phyloP scores from a whole-genome alignment of 2,797 vertebrate species.

The Eulemur mongoz region DNA sequence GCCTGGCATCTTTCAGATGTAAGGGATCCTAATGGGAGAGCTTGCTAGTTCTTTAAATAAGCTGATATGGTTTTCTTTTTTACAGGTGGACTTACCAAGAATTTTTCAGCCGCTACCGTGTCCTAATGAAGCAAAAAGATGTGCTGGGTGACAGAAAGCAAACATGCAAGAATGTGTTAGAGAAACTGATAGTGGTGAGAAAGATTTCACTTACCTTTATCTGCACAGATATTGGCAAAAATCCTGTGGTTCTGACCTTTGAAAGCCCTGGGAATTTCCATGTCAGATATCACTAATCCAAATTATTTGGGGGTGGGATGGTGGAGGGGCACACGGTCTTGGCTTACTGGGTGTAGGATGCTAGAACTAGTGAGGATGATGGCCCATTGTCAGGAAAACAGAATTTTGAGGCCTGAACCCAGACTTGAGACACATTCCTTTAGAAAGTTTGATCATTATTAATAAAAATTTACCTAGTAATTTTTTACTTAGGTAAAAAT shows the following conservation, averaged over 20 bases:
- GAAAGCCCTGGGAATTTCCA: background rate
- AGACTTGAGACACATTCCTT: background rate
- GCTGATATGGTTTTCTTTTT: conserved; percentile 50
- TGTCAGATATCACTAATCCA: background rate
- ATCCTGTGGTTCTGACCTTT: conserved; percentile 12
- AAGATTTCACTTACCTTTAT: background rate
- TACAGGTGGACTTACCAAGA: conserved; percentile 98
- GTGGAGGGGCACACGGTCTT: background rate
- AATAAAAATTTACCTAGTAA: background rate
- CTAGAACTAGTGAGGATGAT: background rate
- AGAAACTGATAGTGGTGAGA: conserved; percentile 95
- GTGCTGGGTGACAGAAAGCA: conserved; percentile 94
- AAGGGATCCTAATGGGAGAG: background rate
- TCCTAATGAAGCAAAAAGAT: conserved; percentile 98
- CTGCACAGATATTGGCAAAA: background rate
- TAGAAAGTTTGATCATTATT: background rate
- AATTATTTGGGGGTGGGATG: background rate
- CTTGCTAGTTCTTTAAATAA: background rate
- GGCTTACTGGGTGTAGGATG: background rate
- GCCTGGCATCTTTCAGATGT: background rate
- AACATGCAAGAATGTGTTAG: conserved; percentile 96
- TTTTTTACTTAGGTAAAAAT: no score
- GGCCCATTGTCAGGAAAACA: background rate
- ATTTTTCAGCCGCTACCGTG: conserved; percentile 98
- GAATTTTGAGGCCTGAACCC: background rate